Conservation (phyloP, 1,140 invertebrate species). For the Drosophila mauritiana region DNA sequence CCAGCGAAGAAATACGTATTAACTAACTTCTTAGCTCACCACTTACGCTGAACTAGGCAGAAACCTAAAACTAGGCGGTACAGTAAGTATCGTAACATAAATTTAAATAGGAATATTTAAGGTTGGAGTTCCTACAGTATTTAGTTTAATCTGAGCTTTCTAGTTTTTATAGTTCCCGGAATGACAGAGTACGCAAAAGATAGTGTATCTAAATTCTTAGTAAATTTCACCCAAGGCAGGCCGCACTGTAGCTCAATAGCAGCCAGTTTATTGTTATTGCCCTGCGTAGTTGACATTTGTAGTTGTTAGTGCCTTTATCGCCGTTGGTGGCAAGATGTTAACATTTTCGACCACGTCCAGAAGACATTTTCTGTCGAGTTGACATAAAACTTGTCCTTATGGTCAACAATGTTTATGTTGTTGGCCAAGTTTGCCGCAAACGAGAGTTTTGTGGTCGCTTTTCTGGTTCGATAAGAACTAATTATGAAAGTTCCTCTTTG, state of each 20-base stretch:
- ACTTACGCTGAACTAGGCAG: slow-evolving; percentile 43
- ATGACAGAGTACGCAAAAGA: too few species aligned
- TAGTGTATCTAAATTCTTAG: too few species aligned
- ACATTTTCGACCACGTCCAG: slow-evolving; percentile 31
- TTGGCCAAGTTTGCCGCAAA: slow-evolving; percentile 39
- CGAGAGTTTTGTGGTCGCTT: slow-evolving; percentile 40
- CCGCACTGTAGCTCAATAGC: slow-evolving; percentile 31
- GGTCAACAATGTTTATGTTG: slow-evolving; percentile 47
- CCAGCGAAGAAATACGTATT: not conserved
- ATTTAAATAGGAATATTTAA: too few species aligned
- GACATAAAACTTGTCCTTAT: slow-evolving; percentile 48
- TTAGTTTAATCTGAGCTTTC: too few species aligned
- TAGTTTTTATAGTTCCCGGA: too few species aligned
- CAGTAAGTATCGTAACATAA: not conserved
- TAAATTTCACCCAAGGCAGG: not conserved
- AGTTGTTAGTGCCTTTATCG: slow-evolving; percentile 23
- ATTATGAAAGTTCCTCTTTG: slow-evolving; percentile 42
- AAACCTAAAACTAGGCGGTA: not conserved
- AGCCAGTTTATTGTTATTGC: slow-evolving; percentile 39
- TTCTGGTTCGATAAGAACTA: slow-evolving; percentile 45
- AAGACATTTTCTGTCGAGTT: slow-evolving; percentile 50
- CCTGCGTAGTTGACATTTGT: slow-evolving; percentile 26
- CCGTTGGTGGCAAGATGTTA: slow-evolving; percentile 25
- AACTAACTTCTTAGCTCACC: slow-evolving; percentile 22
- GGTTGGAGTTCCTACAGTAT: too few species aligned